Percentiles rank a stretch among this genome's conserved stretches.
Conservation (phyloP, 2,888 invertebrate genomes). For the Lymantria dispar region DNA sequence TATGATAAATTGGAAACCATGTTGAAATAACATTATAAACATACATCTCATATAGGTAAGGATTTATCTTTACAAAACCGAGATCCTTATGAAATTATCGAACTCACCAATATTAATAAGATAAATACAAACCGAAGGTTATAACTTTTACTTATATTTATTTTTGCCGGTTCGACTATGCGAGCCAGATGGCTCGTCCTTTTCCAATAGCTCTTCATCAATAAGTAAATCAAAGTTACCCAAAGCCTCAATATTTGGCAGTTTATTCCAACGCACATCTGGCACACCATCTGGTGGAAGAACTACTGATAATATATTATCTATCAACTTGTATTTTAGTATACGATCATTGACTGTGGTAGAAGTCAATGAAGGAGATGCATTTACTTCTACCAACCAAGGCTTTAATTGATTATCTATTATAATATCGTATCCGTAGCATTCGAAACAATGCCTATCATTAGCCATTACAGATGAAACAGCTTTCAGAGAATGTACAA, state of each 20-base stretch:
- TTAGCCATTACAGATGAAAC: constrained; percentile 97
- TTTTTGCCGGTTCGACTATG: not conserved
- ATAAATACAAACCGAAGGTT: too few relatives aligned
- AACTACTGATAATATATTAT: constrained; percentile 95
- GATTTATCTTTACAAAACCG: too few relatives aligned
- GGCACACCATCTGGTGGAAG: constrained; percentile 94
- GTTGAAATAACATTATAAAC: too few relatives aligned
- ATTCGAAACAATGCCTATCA: constrained; percentile 96
- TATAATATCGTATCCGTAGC: constrained; percentile 98
- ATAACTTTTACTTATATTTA: not conserved
- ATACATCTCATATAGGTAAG: too few relatives aligned
- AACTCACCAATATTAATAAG: too few relatives aligned
- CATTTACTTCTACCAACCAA: constrained; percentile 97
- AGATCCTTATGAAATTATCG: too few relatives aligned
- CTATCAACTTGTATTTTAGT: constrained; percentile 96
- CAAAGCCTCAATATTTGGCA: constrained; percentile 86
- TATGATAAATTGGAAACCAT: too few relatives aligned
- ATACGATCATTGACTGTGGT: constrained; percentile 97
- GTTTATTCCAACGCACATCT: constrained; percentile 94
- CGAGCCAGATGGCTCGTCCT: constrained; percentile 72
- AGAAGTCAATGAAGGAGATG: constrained; percentile 96
- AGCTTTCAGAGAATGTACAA: constrained; percentile 96
- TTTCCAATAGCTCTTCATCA: constrained; percentile 90
- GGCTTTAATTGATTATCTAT: constrained; percentile 96
- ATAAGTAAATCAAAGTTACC: constrained; percentile 94